Percentiles rank a stretch among this genome's conserved stretches.
Evolutionary conservation across 2,113 vertebrate species (phyloP).

Genomic region (Tragelaphus strepsiceros): DNA sequence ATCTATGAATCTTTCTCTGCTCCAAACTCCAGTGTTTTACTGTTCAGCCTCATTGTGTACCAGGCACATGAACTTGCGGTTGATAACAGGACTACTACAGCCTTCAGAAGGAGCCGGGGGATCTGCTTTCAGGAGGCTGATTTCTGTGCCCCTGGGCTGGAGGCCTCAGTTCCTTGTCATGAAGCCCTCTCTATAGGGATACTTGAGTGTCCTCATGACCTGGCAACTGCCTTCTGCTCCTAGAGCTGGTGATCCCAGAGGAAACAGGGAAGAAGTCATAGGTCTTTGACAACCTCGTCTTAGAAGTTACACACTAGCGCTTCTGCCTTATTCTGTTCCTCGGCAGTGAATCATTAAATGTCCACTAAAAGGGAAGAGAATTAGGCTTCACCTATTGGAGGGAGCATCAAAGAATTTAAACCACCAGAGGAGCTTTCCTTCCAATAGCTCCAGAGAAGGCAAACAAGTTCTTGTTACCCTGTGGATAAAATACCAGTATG

Average conservation of each 20-base stretch:
- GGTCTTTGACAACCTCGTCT: background rate
- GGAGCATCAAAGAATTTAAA: background rate
- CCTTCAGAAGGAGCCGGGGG: background rate
- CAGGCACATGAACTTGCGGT: background rate
- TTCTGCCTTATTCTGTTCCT: background rate
- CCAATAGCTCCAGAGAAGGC: background rate
- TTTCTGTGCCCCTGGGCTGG: background rate
- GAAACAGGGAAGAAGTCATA: background rate
- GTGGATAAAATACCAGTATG: background rate
- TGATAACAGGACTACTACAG: background rate
- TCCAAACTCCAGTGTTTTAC: background rate
- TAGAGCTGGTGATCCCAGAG: background rate
- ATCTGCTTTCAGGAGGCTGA: background rate
- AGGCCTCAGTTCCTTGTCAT: background rate
- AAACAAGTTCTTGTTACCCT: constrained; percentile 1
- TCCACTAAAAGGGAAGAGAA: background rate
- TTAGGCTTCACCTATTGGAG: background rate
- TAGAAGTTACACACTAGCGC: background rate
- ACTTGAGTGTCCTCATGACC: background rate
- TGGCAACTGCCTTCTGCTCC: background rate
- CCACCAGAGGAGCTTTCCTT: background rate
- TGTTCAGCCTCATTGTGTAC: background rate
- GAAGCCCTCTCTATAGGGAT: background rate
- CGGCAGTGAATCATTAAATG: background rate
- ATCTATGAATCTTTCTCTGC: background rate